Conservation (phyloP, 2,888 invertebrate genomes). For the Tipula vernalis region DNA sequence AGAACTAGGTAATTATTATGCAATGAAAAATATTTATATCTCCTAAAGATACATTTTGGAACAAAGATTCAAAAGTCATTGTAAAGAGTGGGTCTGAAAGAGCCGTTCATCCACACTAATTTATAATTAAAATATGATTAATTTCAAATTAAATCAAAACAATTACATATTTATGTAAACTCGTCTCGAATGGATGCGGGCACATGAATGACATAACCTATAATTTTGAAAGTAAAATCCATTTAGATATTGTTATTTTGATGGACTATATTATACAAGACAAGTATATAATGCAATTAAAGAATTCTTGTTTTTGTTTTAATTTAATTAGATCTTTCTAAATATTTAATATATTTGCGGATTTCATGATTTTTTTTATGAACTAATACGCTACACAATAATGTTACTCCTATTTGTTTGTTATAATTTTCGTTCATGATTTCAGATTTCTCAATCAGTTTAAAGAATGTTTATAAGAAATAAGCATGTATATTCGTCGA, state of each 20-base stretch:
- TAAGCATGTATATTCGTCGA: neutral
- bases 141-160: no score
- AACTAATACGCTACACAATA: neutral
- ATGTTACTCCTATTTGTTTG: neutral
- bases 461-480: neutral
- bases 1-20: no score
- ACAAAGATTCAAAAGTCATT: neutral
- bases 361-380: neutral
- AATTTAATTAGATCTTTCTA: neutral
- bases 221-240: neutral
- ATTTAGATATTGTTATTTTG: neutral
- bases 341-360: neutral
- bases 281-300: neutral
- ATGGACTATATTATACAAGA: neutral
- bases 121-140: no score
- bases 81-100: neutral
- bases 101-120: no score
- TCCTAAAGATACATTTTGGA: neutral
- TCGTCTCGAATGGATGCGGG: neutral
- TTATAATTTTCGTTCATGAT: neutral
- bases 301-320: neutral
- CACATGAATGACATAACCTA: neutral
- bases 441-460: neutral
- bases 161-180: no score
- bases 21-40: no score